Conservation (phyloP, 2,888 invertebrate species). For the Tetropium fuscum region DNA sequence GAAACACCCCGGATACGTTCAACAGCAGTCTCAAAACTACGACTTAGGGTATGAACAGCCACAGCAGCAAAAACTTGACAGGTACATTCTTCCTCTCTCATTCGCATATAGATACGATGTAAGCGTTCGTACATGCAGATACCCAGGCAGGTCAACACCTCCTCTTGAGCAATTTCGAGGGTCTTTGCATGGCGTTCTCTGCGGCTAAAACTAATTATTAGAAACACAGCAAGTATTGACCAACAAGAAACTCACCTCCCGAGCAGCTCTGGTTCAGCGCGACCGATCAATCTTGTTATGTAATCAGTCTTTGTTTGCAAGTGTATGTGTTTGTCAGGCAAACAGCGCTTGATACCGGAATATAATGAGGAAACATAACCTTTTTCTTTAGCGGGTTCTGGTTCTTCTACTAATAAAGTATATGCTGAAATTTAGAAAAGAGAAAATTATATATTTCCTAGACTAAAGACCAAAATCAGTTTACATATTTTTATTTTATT, state of each 20-base stretch:
- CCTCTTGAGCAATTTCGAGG: slow-evolving; percentile 96
- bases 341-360: slow-evolving; percentile 87
- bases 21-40: slow-evolving; percentile 91
- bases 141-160: slow-evolving; percentile 94
- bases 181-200: slow-evolving; percentile 96
- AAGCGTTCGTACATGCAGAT: slow-evolving; percentile 93
- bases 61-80: slow-evolving; percentile 93
- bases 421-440: slow-evolving; percentile 73
- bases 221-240: background rate
- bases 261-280: slow-evolving; percentile 92
- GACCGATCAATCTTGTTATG: slow-evolving; percentile 86
- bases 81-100: slow-evolving; percentile 93
- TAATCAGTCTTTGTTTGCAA: slow-evolving; percentile 89
- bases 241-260: slow-evolving; percentile 72
- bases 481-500: too few species aligned
- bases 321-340: slow-evolving; percentile 89
- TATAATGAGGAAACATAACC: slow-evolving; percentile 91
- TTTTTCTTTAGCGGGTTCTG: slow-evolving; percentile 87
- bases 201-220: slow-evolving; percentile 68
- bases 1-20: slow-evolving; percentile 87
- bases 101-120: slow-evolving; percentile 86
- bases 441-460: background rate
- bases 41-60: slow-evolving; percentile 86
- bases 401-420: slow-evolving; percentile 86
- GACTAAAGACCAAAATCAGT: too few species aligned